phyloP scores from a whole-genome alignment of 2,113 vertebrate species.

The Aegotheles bennettii region DNA sequence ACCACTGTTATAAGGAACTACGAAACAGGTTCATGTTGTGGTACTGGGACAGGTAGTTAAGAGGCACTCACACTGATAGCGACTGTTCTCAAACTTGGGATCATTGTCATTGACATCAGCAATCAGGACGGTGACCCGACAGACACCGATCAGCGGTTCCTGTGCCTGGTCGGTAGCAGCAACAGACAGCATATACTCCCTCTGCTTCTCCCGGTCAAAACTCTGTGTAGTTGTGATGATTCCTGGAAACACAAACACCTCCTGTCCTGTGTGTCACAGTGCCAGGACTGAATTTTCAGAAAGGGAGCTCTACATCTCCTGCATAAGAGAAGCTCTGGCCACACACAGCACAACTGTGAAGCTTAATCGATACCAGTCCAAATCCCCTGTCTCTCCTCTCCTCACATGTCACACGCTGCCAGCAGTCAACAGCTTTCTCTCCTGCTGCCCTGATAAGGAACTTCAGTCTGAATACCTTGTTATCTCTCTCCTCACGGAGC shows the following conservation, averaged over 20 bases:
- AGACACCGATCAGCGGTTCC: slow-evolving; percentile 85
- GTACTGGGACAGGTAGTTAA: background rate
- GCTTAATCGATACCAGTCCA: background rate
- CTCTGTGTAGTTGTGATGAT: slow-evolving; percentile 77
- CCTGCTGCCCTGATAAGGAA: background rate
- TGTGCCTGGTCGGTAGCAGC: slow-evolving; percentile 84
- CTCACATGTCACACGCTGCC: background rate
- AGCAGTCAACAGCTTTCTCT: background rate
- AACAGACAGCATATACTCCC: slow-evolving; percentile 78
- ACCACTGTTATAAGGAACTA: background rate
- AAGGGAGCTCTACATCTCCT: background rate
- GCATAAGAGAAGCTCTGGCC: background rate
- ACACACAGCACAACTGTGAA: accelerated
- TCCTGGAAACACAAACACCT: slow-evolving; percentile 67
- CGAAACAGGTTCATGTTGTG: accelerated
- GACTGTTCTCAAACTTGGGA: slow-evolving; percentile 88
- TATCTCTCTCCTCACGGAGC: background rate
- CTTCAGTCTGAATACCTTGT: background rate
- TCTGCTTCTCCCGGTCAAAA: slow-evolving; percentile 85
- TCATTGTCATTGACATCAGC: slow-evolving; percentile 87
- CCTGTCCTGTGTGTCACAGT: background rate
- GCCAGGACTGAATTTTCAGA: background rate
- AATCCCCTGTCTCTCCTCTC: background rate
- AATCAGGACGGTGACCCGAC: slow-evolving; percentile 79
- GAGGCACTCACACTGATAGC: slow-evolving; percentile 79